Base-by-base conservation (phyloP, 2,113 vertebrate species). In the Microcebus lehilahytsara region DNA sequence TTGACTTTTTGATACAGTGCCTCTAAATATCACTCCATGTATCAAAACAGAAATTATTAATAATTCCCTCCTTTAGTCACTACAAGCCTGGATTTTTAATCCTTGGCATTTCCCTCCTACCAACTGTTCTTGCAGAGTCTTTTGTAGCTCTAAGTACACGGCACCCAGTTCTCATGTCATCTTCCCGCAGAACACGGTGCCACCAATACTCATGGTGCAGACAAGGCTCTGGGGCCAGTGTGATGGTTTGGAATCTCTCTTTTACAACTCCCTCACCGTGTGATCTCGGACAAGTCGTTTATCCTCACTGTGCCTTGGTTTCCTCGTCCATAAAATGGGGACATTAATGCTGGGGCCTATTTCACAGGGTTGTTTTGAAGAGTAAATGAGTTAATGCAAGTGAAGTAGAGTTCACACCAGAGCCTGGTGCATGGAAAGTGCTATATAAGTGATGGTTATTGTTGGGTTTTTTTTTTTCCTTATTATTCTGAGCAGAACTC, bases 121-220 rank as follows among this genome's bases (percentile, higher is more conserved):
- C 22, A 22, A 3, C 3, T 25, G 5, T 34, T 32, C 60, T 60
- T 80, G 51, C 34, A 16, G 32, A 40, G 12, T 46, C 53, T n/a
- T 60, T 46, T 20, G 17, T 19, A 4, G 14, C 34, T 71, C 30
- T 34, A 27, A 75, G 53, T 42, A 22, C 30, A 4, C 58, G 6
- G 7, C 3, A 46, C 32, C 49, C 34, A 3, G 0, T 64, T 46
- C 69, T 72, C 46, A n/a, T 1, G 0, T 14, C 69, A 8, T 6
- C 42, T 37, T 67, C 56, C 60, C 4, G 5, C 7, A 64, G 3
- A 9, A 2, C 2, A 3, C 0, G 4, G 5, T 32, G 19, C 7
- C 3, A 10, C 16, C 9, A 2, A 0, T n/a, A 9, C 42, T 2
- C 4, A 3, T 1, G 40, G 46, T 16, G 37, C 51, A 11, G 11